These are phyloP conservation scores for Oryzias curvinotus DNA, from an alignment of 2,113 vertebrate genomes.

Conservation along the genomic window DNA sequence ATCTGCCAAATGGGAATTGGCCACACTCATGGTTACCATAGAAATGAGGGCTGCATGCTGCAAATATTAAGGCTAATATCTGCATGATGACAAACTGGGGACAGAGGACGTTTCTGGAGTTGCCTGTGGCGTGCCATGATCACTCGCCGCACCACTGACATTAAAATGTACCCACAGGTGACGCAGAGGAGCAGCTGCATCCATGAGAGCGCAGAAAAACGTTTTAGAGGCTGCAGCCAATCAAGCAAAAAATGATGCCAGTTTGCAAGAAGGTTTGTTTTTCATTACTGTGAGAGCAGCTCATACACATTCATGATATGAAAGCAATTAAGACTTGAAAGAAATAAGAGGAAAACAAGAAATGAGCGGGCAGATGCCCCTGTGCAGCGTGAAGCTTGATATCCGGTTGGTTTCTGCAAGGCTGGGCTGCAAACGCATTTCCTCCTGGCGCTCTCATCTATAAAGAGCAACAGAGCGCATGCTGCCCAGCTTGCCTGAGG, in stretches of 20 bases:
- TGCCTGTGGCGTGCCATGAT: conserved; percentile 13
- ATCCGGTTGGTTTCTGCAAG: conserved; percentile 28
- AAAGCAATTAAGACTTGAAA: conserved; percentile 48
- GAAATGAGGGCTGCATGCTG: conserved; percentile 38
- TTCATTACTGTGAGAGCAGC: conserved; percentile 39
- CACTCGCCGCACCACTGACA: conserved; percentile 40
- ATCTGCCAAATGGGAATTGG: conserved; percentile 54
- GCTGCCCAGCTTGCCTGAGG: conserved; percentile 48
- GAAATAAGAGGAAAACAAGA: conserved; percentile 25
- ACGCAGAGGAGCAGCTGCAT: conserved; percentile 43
- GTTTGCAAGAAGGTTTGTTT: conserved; percentile 31
- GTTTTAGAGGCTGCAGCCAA: conserved; percentile 29
- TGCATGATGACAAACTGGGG: conserved; percentile 16
- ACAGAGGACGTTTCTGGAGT: conserved; percentile 22
- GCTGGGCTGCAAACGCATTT: conserved; percentile 38
- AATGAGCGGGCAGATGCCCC: conserved; percentile 15
- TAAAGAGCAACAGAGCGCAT: conserved; percentile 40
- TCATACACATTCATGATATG: conserved; percentile 42
- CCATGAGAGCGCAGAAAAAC: conserved; percentile 19
- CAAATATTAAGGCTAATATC: conserved; percentile 34
- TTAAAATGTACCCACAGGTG: conserved; percentile 34
- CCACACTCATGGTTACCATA: conserved; percentile 45
- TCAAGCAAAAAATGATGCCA: conserved; percentile 28
- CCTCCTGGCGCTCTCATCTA: conserved; percentile 52
- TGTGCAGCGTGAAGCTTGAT: conserved; percentile 28